phyloP scores from a whole-genome alignment of 1,140 invertebrate species.

The Drosophila takahashii region DNA sequence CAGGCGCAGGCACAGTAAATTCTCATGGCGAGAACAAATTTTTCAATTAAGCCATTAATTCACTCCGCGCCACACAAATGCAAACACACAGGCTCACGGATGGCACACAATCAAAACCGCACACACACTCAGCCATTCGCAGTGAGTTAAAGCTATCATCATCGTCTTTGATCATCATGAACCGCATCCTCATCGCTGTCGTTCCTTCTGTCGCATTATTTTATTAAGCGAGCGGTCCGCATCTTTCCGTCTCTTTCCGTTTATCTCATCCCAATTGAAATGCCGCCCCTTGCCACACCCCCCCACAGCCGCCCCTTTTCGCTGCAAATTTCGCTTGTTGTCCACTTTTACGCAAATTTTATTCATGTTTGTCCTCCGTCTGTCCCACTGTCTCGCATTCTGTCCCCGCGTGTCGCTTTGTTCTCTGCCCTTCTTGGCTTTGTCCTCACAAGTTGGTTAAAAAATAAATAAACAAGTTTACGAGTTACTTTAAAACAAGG shows the following conservation, averaged over 20 bases:
- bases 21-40: constrained; percentile 82
- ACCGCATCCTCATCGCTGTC: constrained; percentile 50
- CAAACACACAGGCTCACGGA: constrained; percentile 38
- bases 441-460: constrained; percentile 5
- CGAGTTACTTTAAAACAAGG: background rate
- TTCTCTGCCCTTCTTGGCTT: constrained; percentile 22
- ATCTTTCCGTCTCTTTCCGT: constrained; percentile 16
- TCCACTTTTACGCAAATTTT: constrained; percentile 81
- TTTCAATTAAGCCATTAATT: constrained; percentile 84
- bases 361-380: constrained; percentile 65
- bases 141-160: constrained; percentile 47
- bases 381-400: constrained; percentile 19
- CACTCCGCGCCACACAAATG: constrained; percentile 70
- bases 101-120: constrained; percentile 16
- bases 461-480: constrained; percentile 29
- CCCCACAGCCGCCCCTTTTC: constrained; percentile 2
- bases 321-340: constrained; percentile 65
- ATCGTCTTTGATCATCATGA: constrained; percentile 57
- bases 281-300: constrained; percentile 12
- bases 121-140: constrained; percentile 28
- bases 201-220: constrained; percentile 80
- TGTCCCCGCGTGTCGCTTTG: constrained; percentile 16
- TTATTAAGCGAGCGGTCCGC: constrained; percentile 68
- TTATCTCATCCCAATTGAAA: constrained; percentile 43
- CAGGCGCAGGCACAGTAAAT: constrained; percentile 37